phyloP scores from a whole-genome alignment of 2,797 vertebrate genomes.

The Notamacropus eugenii region DNA sequence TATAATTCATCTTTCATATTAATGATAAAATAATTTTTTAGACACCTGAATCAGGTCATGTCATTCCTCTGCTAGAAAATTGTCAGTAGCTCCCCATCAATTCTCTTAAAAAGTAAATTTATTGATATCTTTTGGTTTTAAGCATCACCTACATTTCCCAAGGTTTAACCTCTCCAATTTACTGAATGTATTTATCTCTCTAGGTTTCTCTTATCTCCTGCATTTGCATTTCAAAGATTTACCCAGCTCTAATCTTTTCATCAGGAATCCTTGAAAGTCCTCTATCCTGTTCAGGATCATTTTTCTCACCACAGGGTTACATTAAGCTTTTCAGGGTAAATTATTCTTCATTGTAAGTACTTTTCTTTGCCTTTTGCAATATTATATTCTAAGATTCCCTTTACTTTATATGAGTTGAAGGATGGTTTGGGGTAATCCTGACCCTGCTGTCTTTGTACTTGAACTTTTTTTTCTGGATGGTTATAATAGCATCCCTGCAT shows the following conservation, averaged over 20 bases:
- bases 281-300: background rate
- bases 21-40: background rate
- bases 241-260: background rate
- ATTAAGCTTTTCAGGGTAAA: background rate
- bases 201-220: background rate
- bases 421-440: background rate
- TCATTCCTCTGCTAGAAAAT: background rate
- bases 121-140: background rate
- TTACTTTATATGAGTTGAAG: background rate
- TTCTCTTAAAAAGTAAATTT: background rate
- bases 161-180: background rate
- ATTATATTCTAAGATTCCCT: background rate
- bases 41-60: background rate
- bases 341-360: background rate
- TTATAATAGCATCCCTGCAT: background rate
- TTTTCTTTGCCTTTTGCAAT: background rate
- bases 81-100: background rate
- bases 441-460: background rate
- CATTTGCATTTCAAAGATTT: slow-evolving; percentile 1
- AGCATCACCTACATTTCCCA: background rate
- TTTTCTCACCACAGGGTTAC: background rate
- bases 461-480: background rate
- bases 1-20: background rate
- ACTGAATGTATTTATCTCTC: background rate
- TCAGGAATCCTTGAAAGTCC: background rate